phyloP scores from a whole-genome alignment of 2,113 vertebrate species.

The Cichladusa arquata region DNA sequence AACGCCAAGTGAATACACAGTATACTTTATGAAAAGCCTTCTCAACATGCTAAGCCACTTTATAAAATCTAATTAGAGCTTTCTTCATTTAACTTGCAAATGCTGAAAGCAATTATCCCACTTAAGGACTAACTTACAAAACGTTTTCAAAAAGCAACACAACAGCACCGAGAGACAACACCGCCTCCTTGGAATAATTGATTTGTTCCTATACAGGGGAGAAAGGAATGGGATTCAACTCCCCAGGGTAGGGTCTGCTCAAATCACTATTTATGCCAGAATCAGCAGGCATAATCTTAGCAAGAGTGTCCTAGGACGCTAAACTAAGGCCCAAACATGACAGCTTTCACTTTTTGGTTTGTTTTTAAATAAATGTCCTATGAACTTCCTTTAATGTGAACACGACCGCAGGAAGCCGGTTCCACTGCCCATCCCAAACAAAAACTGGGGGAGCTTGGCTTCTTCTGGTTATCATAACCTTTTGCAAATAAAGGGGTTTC shows the following conservation, averaged over 20 bases:
- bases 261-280: slow-evolving; percentile 1
- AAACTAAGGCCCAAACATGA: not conserved
- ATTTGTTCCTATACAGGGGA: slow-evolving; percentile 34
- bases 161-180: slow-evolving; percentile 31
- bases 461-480: slow-evolving; percentile 26
- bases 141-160: slow-evolving; percentile 62
- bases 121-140: slow-evolving; percentile 66
- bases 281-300: slow-evolving; percentile 33
- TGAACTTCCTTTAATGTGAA: not conserved
- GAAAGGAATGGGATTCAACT: slow-evolving; percentile 10
- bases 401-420: not conserved
- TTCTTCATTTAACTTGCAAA: slow-evolving; percentile 72
- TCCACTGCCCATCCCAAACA: not conserved
- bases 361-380: not conserved
- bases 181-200: slow-evolving; percentile 39
- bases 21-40: slow-evolving; percentile 62
- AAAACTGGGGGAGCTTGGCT: not conserved
- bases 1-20: slow-evolving; percentile 32
- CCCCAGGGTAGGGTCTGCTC: slow-evolving; percentile 25
- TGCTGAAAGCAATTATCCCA: slow-evolving; percentile 66
- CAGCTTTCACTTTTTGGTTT: not conserved
- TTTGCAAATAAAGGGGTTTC: slow-evolving; percentile 29
- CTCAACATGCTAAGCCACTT: slow-evolving; percentile 65
- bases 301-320: slow-evolving; percentile 16
- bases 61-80: slow-evolving; percentile 67